These are phyloP conservation scores for Engystomops pustulosus DNA, from an alignment of 2,113 vertebrate genomes.

Conservation along the genomic window DNA sequence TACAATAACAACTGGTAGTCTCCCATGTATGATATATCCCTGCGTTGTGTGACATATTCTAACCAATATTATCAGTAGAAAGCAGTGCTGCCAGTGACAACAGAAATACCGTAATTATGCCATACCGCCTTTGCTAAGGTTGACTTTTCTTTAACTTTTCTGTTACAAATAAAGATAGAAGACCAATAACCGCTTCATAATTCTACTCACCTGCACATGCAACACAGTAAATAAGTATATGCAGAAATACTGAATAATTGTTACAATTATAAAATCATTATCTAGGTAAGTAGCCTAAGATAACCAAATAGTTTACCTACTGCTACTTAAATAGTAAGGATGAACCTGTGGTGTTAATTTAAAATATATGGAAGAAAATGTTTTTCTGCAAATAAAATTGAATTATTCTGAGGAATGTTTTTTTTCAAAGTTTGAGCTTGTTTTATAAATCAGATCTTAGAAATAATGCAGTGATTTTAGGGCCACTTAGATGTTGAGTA, in stretches of 20 bases:
- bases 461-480: neutral
- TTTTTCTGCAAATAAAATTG: neutral
- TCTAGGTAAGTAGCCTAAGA: neutral
- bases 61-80: too few relatives aligned
- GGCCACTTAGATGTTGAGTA: neutral
- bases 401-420: neutral
- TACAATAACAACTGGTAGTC: too few relatives aligned
- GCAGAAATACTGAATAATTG: neutral
- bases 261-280: slow-evolving; percentile 13
- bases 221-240: neutral
- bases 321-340: slow-evolving; percentile 8
- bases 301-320: slow-evolving; percentile 1
- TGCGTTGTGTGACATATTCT: too few relatives aligned
- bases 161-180: too few relatives aligned
- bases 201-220: too few relatives aligned
- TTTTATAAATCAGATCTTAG: too few relatives aligned
- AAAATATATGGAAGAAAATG: neutral
- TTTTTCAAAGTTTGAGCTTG: neutral
- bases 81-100: too few relatives aligned
- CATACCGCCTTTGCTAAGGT: too few relatives aligned
- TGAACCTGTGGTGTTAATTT: slow-evolving; percentile 5
- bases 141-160: too few relatives aligned
- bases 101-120: too few relatives aligned
- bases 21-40: too few relatives aligned
- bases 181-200: too few relatives aligned